Conservation (phyloP, 2,888 invertebrate species). For the Ectemnius cavifrons region DNA sequence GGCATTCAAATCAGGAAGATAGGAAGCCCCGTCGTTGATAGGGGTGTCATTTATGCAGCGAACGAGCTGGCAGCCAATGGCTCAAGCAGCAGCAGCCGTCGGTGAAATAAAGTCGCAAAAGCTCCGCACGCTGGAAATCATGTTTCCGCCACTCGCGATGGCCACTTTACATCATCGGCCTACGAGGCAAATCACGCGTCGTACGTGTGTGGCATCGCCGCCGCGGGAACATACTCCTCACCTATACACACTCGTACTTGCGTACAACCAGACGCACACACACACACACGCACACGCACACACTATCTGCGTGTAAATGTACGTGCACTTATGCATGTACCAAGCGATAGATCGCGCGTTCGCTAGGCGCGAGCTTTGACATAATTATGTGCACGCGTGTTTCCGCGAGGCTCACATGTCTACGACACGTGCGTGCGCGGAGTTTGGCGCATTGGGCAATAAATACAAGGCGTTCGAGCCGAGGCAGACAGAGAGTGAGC, state of each 20-base stretch:
- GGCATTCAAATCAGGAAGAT: no score
- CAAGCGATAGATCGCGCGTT: constrained; percentile 45
- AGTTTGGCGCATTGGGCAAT: constrained; percentile 47
- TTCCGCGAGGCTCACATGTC: constrained; percentile 30
- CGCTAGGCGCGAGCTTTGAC: constrained; percentile 38
- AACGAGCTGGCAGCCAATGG: no score
- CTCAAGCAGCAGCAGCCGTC: no score
- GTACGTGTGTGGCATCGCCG: constrained; percentile 1
- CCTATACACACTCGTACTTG: background rate
- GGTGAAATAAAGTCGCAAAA: no score
- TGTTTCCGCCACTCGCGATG: no score
- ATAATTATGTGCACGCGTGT: constrained; percentile 55
- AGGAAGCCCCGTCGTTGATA: no score
- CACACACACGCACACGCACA: no score
- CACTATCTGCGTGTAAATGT: no score
- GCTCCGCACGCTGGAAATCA: no score
- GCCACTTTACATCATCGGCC: no score
- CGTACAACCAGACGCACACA: no score
- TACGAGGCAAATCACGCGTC: constrained; percentile 12
- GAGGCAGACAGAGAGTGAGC: background rate
- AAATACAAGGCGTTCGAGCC: constrained; percentile 36
- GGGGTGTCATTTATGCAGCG: no score
- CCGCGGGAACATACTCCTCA: background rate
- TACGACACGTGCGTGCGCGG: constrained; percentile 54
- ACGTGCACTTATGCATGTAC: constrained; percentile 19